Conservation (phyloP, 2,113 vertebrate genomes). For the Barbus barbus region DNA sequence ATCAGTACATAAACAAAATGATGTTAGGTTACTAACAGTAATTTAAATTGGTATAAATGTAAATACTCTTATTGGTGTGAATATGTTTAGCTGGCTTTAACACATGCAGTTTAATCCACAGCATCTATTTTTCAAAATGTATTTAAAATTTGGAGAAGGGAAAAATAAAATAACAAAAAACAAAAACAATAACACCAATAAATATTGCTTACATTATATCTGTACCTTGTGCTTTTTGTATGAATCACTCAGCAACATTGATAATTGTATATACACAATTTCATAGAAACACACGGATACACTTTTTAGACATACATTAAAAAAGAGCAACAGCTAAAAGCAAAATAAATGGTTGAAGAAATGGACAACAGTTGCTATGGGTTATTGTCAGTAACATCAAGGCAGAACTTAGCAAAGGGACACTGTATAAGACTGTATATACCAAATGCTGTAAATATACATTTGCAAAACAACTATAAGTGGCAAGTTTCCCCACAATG, state of each 20-base stretch:
- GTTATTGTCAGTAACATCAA: not conserved
- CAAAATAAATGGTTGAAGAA: not conserved
- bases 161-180: too few species aligned
- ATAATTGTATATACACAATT: not conserved
- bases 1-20: not conserved
- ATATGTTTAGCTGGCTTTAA: too few species aligned
- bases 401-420: not conserved
- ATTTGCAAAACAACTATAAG: not conserved
- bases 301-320: not conserved
- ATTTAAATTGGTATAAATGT: too few species aligned
- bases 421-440: not conserved
- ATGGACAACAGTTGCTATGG: not conserved
- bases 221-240: not conserved
- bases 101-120: too few species aligned
- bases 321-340: not conserved
- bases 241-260: not conserved
- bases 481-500: not conserved
- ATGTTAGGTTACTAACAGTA: too few species aligned
- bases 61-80: too few species aligned
- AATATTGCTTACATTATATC: too few species aligned
- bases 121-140: too few species aligned
- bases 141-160: too few species aligned
- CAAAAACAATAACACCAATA: not conserved
- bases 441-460: not conserved
- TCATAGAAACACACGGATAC: not conserved